These are phyloP conservation scores for Chionis minor DNA, from an alignment of 2,113 vertebrate genomes.

Conservation along the genomic window DNA sequence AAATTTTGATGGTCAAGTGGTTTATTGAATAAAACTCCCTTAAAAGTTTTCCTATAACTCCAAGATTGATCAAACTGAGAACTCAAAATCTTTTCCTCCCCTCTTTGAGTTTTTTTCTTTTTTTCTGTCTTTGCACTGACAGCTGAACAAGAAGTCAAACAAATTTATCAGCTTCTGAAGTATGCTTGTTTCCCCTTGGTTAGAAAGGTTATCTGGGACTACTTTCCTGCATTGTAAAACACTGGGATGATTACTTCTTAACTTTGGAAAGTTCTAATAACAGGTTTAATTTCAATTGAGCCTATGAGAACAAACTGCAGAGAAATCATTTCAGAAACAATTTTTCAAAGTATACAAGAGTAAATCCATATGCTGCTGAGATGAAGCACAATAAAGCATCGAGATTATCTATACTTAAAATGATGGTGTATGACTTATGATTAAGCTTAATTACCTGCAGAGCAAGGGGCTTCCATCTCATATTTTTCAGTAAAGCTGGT, in stretches of 20 bases:
- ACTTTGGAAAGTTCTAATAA: conserved; percentile 33
- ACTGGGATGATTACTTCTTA: conserved; percentile 41
- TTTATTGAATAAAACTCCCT: not conserved
- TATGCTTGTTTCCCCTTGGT: not conserved
- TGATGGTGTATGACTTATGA: conserved; percentile 87
- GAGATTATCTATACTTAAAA: conserved; percentile 80
- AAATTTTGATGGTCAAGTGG: not conserved
- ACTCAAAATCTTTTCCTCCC: not conserved
- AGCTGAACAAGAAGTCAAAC: not conserved
- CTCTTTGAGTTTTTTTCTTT: not conserved
- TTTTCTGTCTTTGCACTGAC: not conserved
- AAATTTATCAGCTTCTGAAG: not conserved
- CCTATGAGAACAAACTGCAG: conserved; percentile 66
- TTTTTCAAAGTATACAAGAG: conserved; percentile 76
- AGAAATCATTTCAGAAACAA: conserved; percentile 77
- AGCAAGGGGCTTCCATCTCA: conserved; percentile 99
- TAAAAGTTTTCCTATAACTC: not conserved
- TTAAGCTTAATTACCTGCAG: conserved; percentile 95
- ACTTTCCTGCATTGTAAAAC: conserved; percentile 12
- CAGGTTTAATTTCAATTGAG: conserved; percentile 58
- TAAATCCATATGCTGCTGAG: conserved; percentile 80
- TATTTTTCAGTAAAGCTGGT: conserved; percentile 99
- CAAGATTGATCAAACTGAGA: not conserved
- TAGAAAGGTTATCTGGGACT: not conserved
- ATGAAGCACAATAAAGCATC: conserved; percentile 84